phyloP scores from a whole-genome alignment of 92 coral and sea anemone species.

The Epizoanthus ramosus region DNA sequence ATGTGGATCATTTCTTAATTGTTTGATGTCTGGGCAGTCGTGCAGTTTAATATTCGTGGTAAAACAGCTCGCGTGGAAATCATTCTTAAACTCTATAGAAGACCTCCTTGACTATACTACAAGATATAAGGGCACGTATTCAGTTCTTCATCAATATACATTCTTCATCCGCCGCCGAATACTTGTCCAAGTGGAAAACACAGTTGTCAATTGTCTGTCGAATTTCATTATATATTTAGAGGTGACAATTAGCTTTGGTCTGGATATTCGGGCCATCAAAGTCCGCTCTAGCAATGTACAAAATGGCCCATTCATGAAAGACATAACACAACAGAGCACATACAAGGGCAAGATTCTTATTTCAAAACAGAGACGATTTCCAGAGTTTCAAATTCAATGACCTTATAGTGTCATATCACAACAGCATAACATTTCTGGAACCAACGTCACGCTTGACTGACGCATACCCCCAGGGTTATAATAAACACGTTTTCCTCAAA shows the following conservation, averaged over 20 bases:
- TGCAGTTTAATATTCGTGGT: not conserved
- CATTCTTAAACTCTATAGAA: too few species aligned
- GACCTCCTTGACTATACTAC: too few species aligned
- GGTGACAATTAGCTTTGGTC: not conserved
- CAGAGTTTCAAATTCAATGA: not conserved
- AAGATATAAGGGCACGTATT: too few species aligned
- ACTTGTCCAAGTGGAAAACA: not conserved
- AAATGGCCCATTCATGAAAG: not conserved
- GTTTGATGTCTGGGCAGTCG: not conserved
- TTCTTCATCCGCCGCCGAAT: conserved; percentile 9
- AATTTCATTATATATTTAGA: not conserved
- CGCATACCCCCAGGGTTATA: not conserved
- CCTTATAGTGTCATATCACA: not conserved
- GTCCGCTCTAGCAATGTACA: not conserved
- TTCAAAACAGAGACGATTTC: not conserved
- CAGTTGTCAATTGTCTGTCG: not conserved
- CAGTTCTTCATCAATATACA: not conserved
- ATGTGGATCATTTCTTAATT: conserved; percentile 2
- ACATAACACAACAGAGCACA: not conserved
- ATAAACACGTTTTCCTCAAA: not conserved
- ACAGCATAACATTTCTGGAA: too few species aligned
- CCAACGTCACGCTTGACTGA: conserved; percentile 7
- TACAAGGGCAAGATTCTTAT: not conserved
- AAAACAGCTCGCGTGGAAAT: not conserved
- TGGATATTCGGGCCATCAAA: not conserved